Percentiles rank a stretch among this genome's conserved stretches.
Evolutionary conservation across 2,888 invertebrate genomes (phyloP).

Genomic region (Acanthoscelides obtectus): DNA sequence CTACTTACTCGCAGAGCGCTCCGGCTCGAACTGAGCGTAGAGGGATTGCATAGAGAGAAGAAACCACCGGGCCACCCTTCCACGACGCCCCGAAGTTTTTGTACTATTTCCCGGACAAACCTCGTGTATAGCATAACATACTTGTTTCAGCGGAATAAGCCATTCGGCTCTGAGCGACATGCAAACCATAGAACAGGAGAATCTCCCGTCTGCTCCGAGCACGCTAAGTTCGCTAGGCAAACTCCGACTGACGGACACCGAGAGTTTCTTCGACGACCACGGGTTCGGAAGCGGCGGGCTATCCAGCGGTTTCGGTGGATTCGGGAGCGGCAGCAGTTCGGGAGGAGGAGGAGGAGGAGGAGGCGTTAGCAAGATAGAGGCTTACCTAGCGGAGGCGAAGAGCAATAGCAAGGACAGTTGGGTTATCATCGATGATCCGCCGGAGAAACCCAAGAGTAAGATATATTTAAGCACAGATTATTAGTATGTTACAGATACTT

Average conservation of each 20-base stretch:
- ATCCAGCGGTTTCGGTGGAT: slow-evolving; percentile 45
- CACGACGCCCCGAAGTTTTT: too few relatives aligned
- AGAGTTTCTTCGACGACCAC: slow-evolving; percentile 54
- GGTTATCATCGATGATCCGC: slow-evolving; percentile 46
- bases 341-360: slow-evolving; percentile 15
- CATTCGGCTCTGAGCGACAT: slow-evolving; percentile 89
- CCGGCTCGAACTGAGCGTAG: too few relatives aligned
- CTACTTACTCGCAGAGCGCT: too few relatives aligned
- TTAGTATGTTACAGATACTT: too few relatives aligned
- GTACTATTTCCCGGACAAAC: too few relatives aligned
- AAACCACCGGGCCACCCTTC: too few relatives aligned
- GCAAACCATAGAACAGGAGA: slow-evolving; percentile 86
- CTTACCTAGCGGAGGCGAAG: slow-evolving; percentile 27
- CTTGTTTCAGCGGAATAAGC: slow-evolving; percentile 66
- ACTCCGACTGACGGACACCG: slow-evolving; percentile 42
- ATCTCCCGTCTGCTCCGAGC: slow-evolving; percentile 47
- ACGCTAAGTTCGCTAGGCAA: slow-evolving; percentile 45
- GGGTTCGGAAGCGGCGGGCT: slow-evolving; percentile 40
- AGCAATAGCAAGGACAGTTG: slow-evolving; percentile 40
- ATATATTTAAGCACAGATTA: too few relatives aligned
- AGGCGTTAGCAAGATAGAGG: slow-evolving; percentile 28
- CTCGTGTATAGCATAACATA: slow-evolving; percentile 25
- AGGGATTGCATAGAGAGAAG: too few relatives aligned
- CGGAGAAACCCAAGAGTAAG: slow-evolving; percentile 30
- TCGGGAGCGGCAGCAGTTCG: slow-evolving; percentile 23